A percentile compares a stretch with the other conserved stretches of the same genome.
Evolutionary conservation across 2,888 invertebrate species (phyloP).

Genomic region (Teinopalpus imperialis): DNA sequence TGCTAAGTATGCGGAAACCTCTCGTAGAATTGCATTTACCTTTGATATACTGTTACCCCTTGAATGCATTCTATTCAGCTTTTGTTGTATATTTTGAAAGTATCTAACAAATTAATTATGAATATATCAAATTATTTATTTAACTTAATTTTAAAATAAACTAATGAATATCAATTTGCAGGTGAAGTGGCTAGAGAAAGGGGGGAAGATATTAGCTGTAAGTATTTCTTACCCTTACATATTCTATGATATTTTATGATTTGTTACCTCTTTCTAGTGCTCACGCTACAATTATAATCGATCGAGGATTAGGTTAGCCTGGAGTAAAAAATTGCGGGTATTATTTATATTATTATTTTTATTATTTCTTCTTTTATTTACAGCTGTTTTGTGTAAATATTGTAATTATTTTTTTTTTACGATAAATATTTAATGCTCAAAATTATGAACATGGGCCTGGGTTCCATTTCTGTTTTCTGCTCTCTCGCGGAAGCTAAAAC

Average conservation of each 20-base stretch:
- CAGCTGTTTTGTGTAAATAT: too few species aligned
- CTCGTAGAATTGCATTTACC: constrained; percentile 56
- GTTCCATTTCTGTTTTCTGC: too few species aligned
- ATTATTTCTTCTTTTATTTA: too few species aligned
- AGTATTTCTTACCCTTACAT: constrained; percentile 64
- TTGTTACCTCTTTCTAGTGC: neutral
- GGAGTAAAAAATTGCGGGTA: too few species aligned
- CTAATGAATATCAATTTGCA: constrained; percentile 64
- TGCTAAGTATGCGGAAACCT: constrained; percentile 59
- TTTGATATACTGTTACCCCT: constrained; percentile 22
- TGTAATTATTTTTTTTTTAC: too few species aligned
- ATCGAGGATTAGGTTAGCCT: too few species aligned
- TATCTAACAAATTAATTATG: constrained; percentile 14
- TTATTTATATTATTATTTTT: too few species aligned
- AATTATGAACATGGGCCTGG: too few species aligned
- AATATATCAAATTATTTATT: constrained; percentile 12
- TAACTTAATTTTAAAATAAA: too few species aligned
- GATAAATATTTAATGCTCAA: too few species aligned
- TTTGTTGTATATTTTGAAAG: constrained; percentile 61
- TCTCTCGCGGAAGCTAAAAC: too few species aligned
- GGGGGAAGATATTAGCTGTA: constrained; percentile 89
- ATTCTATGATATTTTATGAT: neutral
- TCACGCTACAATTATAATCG: too few species aligned
- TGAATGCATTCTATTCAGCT: constrained; percentile 67
- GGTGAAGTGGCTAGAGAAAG: constrained; percentile 89